These are phyloP conservation scores for Glaucidium brasilianum DNA, from an alignment of 2,113 vertebrate genomes.

Conservation along the genomic window DNA sequence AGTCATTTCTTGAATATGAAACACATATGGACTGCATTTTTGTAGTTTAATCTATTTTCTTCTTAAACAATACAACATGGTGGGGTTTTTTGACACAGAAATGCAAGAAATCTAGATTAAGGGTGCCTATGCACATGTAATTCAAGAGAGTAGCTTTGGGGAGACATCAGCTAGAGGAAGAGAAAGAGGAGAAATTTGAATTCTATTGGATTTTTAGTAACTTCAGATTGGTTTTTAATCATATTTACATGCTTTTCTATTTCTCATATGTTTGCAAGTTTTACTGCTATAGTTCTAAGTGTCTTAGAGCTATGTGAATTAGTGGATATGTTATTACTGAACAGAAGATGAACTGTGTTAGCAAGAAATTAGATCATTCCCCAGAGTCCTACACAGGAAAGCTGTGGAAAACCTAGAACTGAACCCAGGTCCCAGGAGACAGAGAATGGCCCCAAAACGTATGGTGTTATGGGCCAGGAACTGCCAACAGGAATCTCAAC, in stretches of 20 bases:
- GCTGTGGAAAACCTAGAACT: background rate
- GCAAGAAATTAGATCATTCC: background rate
- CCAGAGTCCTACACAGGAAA: background rate
- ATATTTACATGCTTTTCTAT: background rate
- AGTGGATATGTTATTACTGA: background rate
- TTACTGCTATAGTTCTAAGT: background rate
- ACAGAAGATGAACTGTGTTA: background rate
- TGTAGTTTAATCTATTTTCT: background rate
- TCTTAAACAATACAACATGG: background rate
- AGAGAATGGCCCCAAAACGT: background rate
- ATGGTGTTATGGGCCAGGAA: background rate
- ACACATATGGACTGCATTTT: background rate
- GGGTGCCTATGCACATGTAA: background rate
- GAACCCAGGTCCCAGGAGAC: background rate
- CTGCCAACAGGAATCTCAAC: background rate
- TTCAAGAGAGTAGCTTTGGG: background rate
- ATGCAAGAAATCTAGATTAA: background rate
- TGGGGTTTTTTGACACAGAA: background rate
- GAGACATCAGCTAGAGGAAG: background rate
- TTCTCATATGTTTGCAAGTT: background rate
- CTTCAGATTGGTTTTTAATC: slow-evolving; percentile 21
- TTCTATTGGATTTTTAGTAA: slow-evolving; percentile 23
- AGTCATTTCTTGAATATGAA: background rate
- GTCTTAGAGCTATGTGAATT: slow-evolving; percentile 13
- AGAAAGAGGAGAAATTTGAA: background rate